These are phyloP conservation scores for Rostratula benghalensis DNA, from an alignment of 2,113 vertebrate species.

Conservation along the genomic window DNA sequence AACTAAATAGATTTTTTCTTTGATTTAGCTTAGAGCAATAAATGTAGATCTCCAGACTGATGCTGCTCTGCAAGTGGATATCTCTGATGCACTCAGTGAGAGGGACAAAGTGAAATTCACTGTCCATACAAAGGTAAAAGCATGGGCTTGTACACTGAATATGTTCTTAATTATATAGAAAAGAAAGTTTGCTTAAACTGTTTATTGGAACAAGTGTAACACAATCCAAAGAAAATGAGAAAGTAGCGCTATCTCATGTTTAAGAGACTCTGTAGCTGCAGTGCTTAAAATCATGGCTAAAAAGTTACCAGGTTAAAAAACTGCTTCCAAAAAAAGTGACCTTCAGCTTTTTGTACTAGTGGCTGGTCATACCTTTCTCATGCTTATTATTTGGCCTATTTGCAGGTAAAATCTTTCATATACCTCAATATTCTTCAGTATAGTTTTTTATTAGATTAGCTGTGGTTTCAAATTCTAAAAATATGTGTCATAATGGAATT, in stretches of 20 bases:
- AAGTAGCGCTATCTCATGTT: background rate
- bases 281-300: background rate
- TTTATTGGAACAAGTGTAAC: background rate
- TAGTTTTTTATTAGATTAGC: background rate
- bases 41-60: constrained; percentile 97
- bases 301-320: background rate
- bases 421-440: background rate
- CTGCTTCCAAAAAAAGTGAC: background rate
- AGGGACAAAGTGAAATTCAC: constrained; percentile 99
- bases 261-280: background rate
- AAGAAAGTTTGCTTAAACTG: background rate
- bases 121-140: constrained; percentile 95
- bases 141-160: background rate
- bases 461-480: background rate
- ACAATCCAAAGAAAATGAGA: background rate
- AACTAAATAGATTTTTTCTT: constrained; percentile 40
- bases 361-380: background rate
- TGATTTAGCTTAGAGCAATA: constrained; percentile 89
- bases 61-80: constrained; percentile 96
- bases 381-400: background rate
- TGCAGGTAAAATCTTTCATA: background rate
- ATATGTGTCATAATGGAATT: background rate
- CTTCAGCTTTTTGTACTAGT: background rate
- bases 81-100: constrained; percentile 97
- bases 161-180: background rate